Evolutionary conservation across 2,797 vertebrate species (phyloP), one percentile per base, ranked within the genome.

Genomic region (Eidolon dupreanum): DNA sequence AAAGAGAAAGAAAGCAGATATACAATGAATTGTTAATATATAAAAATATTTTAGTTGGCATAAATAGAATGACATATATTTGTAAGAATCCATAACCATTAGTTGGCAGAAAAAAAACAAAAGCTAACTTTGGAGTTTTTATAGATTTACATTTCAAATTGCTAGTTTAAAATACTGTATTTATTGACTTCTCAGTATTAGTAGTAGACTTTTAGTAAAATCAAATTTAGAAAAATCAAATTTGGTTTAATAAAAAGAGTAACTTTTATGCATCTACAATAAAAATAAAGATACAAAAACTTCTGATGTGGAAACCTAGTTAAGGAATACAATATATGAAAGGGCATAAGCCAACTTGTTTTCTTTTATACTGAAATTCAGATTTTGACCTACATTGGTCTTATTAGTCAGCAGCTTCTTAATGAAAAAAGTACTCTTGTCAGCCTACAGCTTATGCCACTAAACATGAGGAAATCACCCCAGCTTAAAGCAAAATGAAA

Each of bases 71-170:
- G 91, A 87, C 33, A 51, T 61, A 75, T 38, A 83, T 6, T 49
- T 90, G 28, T 92, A 93, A 93, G 68, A 84, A 94, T 79, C 89
- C 33, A 92, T 49, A 90, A 90, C 15, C 10, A 90, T 78, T 90
- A 88, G 43, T 57, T 86, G 31, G n/a, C 51, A 96, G 5, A 19
- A 73, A 93, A 93, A 95, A 94, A 81, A 57, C 33, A 36, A 96
- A 96, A 96, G 43, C 22, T 92, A 93, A 90, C 19, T 79, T 55
- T 26, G 15, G 19, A 77, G 16, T 81, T 70, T 57, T 87, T 78
- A 90, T 33, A 78, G 36, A 81, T 87, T 81, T 84, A 19, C 41
- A 96, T 38, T 96, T 96, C 36, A 55, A 93, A 81, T 65, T 74
- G n/a, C 31, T 87, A 84, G 59, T 46, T 94, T 88, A 83, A 74